Conservation (phyloP, 2,888 invertebrate genomes). For the Polylopha cassiicola region DNA sequence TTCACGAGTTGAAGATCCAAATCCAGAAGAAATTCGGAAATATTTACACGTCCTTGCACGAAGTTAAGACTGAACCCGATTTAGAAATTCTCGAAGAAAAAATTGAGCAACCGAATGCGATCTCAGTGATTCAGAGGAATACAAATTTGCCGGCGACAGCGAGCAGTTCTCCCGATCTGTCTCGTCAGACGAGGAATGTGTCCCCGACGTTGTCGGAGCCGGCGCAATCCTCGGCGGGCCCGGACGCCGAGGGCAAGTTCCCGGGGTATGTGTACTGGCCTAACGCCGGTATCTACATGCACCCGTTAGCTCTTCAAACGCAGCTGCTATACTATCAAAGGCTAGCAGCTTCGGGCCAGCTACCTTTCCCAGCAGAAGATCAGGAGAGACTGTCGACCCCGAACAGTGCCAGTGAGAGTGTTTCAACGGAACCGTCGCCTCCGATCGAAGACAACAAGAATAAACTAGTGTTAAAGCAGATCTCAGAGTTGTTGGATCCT, state of each 20-base stretch:
- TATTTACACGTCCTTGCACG: slow-evolving; percentile 74
- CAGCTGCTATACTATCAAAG: slow-evolving; percentile 86
- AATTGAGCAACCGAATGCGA: slow-evolving; percentile 60
- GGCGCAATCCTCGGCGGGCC: slow-evolving; percentile 53
- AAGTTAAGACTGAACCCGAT: slow-evolving; percentile 78
- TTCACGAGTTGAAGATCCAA: slow-evolving; percentile 81
- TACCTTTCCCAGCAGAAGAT: slow-evolving; percentile 57
- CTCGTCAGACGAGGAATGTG: slow-evolving; percentile 43
- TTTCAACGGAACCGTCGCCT: slow-evolving; percentile 44
- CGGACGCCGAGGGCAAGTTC: slow-evolving; percentile 52
- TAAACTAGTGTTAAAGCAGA: slow-evolving; percentile 67
- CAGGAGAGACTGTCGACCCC: slow-evolving; percentile 53
- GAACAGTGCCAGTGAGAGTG: slow-evolving; percentile 48
- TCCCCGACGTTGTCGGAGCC: slow-evolving; percentile 64
- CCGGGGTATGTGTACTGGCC: slow-evolving; percentile 83
- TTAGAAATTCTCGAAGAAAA: slow-evolving; percentile 68
- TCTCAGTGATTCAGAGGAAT: slow-evolving; percentile 68
- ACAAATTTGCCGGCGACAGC: slow-evolving; percentile 60
- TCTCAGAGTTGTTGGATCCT: slow-evolving; percentile 66
- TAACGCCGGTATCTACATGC: slow-evolving; percentile 82
- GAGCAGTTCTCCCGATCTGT: slow-evolving; percentile 63
- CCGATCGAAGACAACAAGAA: slow-evolving; percentile 63
- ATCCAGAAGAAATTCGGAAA: slow-evolving; percentile 80
- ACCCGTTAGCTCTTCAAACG: slow-evolving; percentile 84
- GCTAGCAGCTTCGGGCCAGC: slow-evolving; percentile 76